Conservation (phyloP, 2,797 vertebrate genomes). For the Acipenser oxyrinchus region DNA sequence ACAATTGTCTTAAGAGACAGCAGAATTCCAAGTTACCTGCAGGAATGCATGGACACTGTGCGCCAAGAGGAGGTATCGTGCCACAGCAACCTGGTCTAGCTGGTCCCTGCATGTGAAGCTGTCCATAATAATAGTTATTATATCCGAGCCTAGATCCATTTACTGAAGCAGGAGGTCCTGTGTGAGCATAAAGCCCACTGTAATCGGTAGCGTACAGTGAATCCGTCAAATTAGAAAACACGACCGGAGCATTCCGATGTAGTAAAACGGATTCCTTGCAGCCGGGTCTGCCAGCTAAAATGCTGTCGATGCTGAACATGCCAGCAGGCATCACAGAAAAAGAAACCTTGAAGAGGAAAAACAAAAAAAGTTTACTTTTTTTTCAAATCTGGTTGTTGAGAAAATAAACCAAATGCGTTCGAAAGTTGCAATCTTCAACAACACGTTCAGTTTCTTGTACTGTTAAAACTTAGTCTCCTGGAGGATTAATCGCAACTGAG, state of each 20-base stretch:
- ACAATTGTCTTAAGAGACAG: too few relatives aligned
- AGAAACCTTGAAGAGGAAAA: conserved; percentile 9
- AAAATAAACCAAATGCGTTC: conserved; percentile 25
- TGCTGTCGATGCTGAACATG: conserved; percentile 98
- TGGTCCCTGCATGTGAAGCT: conserved; percentile 81
- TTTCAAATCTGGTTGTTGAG: background rate
- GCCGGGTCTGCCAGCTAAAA: conserved; percentile 86
- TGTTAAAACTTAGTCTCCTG: conserved; percentile 41
- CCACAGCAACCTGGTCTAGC: conserved; percentile 82
- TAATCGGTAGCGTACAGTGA: conserved; percentile 79
- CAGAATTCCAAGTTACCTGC: conserved; percentile 62
- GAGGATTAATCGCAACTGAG: conserved; percentile 18
- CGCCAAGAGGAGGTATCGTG: conserved; percentile 68
- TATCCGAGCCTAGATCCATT: conserved; percentile 77
- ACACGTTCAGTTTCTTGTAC: conserved; percentile 29
- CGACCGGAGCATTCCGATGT: conserved; percentile 71
- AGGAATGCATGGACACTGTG: conserved; percentile 85
- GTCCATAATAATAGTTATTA: conserved; percentile 91
- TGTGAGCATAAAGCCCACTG: conserved; percentile 77
- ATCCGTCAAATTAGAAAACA: conserved; percentile 76
- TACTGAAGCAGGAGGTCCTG: conserved; percentile 67
- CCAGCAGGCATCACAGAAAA: conserved; percentile 81
- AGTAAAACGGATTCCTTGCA: conserved; percentile 85
- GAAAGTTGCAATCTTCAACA: conserved; percentile 36
- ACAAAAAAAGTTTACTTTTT: conserved; percentile 19